Base-by-base conservation (phyloP, 2,888 invertebrate genomes). In the Cristatella mucedo region DNA sequence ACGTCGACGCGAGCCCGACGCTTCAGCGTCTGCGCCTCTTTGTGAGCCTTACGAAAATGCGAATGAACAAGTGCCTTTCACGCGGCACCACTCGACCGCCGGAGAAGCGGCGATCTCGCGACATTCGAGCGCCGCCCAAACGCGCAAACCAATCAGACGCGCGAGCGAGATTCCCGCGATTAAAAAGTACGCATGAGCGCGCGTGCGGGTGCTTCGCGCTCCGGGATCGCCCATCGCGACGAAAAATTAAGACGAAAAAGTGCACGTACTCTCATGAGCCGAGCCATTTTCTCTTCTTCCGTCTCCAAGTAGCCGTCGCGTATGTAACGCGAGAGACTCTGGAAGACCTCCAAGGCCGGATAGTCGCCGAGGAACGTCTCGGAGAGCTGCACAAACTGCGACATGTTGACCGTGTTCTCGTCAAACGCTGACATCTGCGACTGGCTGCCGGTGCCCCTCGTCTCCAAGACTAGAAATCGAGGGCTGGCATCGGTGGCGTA, bases 351-450 rank as follows among this genome's bases (percentile, higher is more conserved):
- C 21, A 43, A 39, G 9, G 41, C 32, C 3, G 59, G 59, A 2
- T 53, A 45, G 33, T 59, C 54, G 2, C 61, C 59, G 4, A 64
- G 52, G 50, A 59, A 64, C 1, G 58, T 63, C 46, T 64, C 63
- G 2, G 57, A 56, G 39, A 63, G 43, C 43, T 60, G 61, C 1
- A 63, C 59, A 47, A 64, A 63, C 55, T 64, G 64, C 0, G 55
- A 54, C 33, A 56, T 53, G 44, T 60, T 60, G 41, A 64, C 44
- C 0, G 52, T 53, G 44, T 47, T 53, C 47, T 61, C 60, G 38
- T 63, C 61, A 50, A 60, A 64, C 4, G 57, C 58, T 5, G 63
- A 63, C 40, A 55, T 50, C 44, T 55, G 57, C 1, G 61, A 61
- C 38, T 55, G 54, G 22, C 53, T 55, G 26, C 50, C 39, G 9